Base-by-base conservation (phyloP, 2,888 invertebrate species). In the Punctoribates punctum region DNA sequence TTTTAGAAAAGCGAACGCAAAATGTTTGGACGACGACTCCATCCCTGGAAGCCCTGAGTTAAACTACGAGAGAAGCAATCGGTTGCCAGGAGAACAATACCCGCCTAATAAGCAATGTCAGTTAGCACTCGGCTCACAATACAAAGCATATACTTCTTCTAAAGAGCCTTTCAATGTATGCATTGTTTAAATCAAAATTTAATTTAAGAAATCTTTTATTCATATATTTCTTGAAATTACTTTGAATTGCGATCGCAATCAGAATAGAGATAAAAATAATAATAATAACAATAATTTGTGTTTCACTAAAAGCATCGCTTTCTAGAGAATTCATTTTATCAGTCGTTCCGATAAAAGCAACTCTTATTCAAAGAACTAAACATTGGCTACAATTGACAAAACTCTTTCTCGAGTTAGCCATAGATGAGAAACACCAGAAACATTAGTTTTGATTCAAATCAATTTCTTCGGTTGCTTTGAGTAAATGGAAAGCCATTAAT, bases 91-190 rank as follows among this genome's bases (percentile, higher is more conserved):
- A 17, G 81, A 83, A 78, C 80, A 80, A 38, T 84, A 81, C 75
- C 78, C 81, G 48, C 79, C 82, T 1, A 79, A 80, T 67, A 79
- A 81, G 25, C 84, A 84, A 75, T 84, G 84, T 77, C 79, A 80
- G 46, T 78, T 83, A 29, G 82, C 82, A 13, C 78, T 82, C 27
- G 83, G 83, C 20, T 54, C 78, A 6, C 78, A 80, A 72, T 83
- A 82, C 78, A 81, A 79, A 60, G 82, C 83, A n/a, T 82, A 83
- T 78, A 79, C 81, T 38, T 80, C 81, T 38, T 79, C 81, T 15
- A 81, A 81, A 76, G 72, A 78, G 13, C 83, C 83, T 9, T 83
- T 83, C 76, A 82, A 83, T 76, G 83, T 83, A 78, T 80, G 80
- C 75, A 15, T 42, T 34, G 34, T 34, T 34, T 34, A 8, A 34